Percentiles rank a stretch among this genome's conserved stretches.
Conservation (phyloP, 2,888 invertebrate species). For the Salpingus planirostris region DNA sequence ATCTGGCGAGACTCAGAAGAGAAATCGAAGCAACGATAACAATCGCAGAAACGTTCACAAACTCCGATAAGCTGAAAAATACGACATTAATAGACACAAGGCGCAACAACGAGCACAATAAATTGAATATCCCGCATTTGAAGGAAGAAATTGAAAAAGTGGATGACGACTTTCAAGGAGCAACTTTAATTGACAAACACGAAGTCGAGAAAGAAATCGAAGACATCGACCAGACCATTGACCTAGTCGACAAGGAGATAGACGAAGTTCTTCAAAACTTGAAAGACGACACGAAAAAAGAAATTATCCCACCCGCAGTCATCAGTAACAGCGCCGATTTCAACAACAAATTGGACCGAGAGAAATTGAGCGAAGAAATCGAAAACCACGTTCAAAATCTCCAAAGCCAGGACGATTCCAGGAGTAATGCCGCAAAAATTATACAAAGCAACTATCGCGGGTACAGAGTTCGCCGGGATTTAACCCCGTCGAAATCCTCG, state of each 20-base stretch:
- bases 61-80: too few relatives aligned
- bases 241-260: too few relatives aligned
- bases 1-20: neutral
- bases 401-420: too few relatives aligned
- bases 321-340: neutral
- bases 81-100: too few relatives aligned
- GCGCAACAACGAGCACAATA: neutral
- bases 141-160: neutral
- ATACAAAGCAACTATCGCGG: conserved; percentile 16
- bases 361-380: conserved; percentile 3
- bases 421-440: conserved; percentile 19
- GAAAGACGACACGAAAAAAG: too few relatives aligned
- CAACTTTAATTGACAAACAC: neutral
- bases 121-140: neutral
- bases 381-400: too few relatives aligned
- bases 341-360: neutral
- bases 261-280: too few relatives aligned
- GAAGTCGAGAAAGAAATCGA: conserved; percentile 3
- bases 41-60: neutral
- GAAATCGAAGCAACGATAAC: neutral
- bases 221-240: too few relatives aligned
- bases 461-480: conserved; percentile 11
- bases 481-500: conserved; percentile 1
- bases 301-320: too few relatives aligned
- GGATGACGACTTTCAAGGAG: neutral